These are phyloP conservation scores for Aporophyla lueneburgensis DNA, from an alignment of 2,888 invertebrate species.

Conservation along the genomic window DNA sequence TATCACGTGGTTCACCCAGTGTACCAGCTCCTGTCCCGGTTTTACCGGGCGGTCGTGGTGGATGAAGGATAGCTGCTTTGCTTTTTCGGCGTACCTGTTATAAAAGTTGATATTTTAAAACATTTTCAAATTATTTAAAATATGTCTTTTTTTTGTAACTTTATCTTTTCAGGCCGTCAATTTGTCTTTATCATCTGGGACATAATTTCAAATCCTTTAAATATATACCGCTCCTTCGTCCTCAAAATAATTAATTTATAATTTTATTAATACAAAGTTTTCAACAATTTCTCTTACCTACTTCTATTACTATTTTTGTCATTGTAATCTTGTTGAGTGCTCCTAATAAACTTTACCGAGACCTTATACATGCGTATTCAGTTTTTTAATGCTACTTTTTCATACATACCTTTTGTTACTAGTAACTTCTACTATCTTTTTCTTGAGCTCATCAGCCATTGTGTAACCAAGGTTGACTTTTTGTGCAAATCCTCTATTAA, in stretches of 20 bases:
- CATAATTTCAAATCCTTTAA: too few species aligned
- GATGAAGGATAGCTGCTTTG: slow-evolving; percentile 63
- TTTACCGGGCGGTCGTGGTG: slow-evolving; percentile 83
- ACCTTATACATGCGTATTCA: not conserved
- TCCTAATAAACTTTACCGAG: not conserved
- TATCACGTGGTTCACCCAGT: slow-evolving; percentile 92
- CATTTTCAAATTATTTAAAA: not conserved
- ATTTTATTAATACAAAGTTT: too few species aligned
- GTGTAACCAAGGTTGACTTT: slow-evolving; percentile 69
- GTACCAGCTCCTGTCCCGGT: slow-evolving; percentile 90
- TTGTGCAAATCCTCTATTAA: slow-evolving; percentile 70
- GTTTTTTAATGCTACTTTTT: too few species aligned
- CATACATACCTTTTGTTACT: slow-evolving; percentile 66
- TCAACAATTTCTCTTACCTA: too few species aligned
- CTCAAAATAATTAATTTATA: too few species aligned
- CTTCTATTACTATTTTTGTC: not conserved
- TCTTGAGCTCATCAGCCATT: slow-evolving; percentile 66
- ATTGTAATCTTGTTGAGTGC: not conserved
- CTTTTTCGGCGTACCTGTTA: slow-evolving; percentile 65
- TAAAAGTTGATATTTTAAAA: not conserved
- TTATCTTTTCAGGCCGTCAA: not conserved
- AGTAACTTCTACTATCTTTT: slow-evolving; percentile 67
- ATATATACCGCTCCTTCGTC: too few species aligned
- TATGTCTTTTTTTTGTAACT: not conserved
- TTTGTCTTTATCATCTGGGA: not conserved